Evolutionary conservation across 2,888 invertebrate species (phyloP).

Genomic region (Blera fallax): DNA sequence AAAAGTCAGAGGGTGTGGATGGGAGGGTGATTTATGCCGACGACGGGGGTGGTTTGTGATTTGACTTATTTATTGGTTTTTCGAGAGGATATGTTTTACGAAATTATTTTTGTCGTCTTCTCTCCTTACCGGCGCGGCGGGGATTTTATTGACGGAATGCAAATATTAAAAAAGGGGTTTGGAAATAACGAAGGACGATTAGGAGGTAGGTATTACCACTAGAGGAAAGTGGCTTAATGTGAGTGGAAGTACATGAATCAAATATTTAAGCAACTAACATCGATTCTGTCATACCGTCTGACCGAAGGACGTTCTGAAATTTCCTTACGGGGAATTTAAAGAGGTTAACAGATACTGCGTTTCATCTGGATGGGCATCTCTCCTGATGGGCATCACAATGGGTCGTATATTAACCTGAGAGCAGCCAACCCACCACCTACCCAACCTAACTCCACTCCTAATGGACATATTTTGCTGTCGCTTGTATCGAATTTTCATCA

Average conservation of each 20-base stretch:
- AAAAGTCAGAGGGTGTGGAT: conserved; percentile 24
- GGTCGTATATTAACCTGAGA: too few relatives aligned
- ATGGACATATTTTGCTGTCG: not conserved
- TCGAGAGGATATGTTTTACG: conserved; percentile 40
- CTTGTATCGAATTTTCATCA: not conserved
- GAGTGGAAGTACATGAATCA: too few relatives aligned
- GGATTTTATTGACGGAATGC: conserved; percentile 36
- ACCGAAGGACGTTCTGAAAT: too few relatives aligned
- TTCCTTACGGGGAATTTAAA: too few relatives aligned
- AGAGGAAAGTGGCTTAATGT: not conserved
- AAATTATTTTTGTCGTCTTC: conserved; percentile 59
- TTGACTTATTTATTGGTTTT: conserved; percentile 69
- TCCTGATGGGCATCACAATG: too few relatives aligned
- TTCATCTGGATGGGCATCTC: too few relatives aligned
- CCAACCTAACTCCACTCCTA: not conserved
- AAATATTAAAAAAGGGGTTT: conserved; percentile 57
- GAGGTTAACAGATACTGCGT: too few relatives aligned
- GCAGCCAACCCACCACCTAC: too few relatives aligned
- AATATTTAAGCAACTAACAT: too few relatives aligned
- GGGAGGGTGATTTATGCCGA: conserved; percentile 56
- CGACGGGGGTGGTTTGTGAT: conserved; percentile 61
- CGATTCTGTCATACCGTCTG: too few relatives aligned
- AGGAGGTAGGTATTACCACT: not conserved
- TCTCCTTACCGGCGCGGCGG: not conserved
- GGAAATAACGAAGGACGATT: not conserved